Percentiles rank a stretch among this genome's conserved stretches.
Conservation (phyloP, 2,888 invertebrate species). For the Tetrapedia diversipes region DNA sequence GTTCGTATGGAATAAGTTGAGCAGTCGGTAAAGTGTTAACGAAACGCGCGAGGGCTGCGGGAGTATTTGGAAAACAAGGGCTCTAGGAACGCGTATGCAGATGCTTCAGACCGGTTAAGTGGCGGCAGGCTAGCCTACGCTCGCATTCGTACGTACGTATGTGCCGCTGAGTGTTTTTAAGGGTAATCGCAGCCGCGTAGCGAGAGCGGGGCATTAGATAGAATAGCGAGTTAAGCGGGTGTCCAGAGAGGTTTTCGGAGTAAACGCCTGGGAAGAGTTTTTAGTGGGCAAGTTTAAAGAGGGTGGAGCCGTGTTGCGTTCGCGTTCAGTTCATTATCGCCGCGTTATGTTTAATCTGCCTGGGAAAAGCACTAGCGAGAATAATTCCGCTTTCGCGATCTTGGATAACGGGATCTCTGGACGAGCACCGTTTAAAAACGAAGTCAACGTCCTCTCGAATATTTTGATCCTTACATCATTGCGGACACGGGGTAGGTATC, state of each 20-base stretch:
- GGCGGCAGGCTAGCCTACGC: neutral
- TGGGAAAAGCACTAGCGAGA: neutral
- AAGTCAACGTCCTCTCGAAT: too few relatives aligned
- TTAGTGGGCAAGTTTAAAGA: slow-evolving; percentile 4
- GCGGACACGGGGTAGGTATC: too few relatives aligned
- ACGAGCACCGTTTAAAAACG: too few relatives aligned
- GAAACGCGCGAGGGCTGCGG: too few relatives aligned
- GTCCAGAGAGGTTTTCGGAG: slow-evolving; percentile 7
- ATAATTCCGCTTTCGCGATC: neutral
- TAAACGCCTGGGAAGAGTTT: slow-evolving; percentile 8
- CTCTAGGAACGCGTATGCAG: neutral
- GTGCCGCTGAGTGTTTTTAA: slow-evolving; percentile 15
- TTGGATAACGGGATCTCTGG: too few relatives aligned
- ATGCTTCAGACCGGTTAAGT: slow-evolving; percentile 15
- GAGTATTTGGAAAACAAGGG: slow-evolving; percentile 20
- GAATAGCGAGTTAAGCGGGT: slow-evolving; percentile 1
- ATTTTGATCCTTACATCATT: too few relatives aligned
- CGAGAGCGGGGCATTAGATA: neutral
- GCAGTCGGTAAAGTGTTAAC: too few relatives aligned
- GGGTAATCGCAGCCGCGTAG: slow-evolving; percentile 14
- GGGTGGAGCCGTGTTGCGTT: neutral
- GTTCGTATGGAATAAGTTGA: too few relatives aligned
- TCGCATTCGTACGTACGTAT: neutral
- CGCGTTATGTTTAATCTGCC: neutral
- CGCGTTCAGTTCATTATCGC: slow-evolving; percentile 3